These are phyloP conservation scores for Diogma glabrata DNA, from an alignment of 2,888 invertebrate genomes.

Conservation along the genomic window DNA sequence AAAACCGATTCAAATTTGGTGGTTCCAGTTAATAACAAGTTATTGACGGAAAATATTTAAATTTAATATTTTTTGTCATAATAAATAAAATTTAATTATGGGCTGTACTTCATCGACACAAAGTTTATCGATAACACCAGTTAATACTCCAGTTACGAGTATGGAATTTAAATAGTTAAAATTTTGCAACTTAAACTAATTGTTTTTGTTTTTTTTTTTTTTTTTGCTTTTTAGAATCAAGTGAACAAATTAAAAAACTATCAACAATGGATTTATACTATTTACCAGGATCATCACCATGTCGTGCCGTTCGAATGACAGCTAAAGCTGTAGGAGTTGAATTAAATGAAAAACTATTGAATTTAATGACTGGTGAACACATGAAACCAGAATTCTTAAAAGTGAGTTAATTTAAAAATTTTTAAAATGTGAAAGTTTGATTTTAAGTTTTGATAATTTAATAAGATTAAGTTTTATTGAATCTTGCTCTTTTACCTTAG, in stretches of 20 bases:
- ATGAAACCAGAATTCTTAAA: constrained; percentile 57
- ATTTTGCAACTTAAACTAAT: not conserved
- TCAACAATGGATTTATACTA: constrained; percentile 50
- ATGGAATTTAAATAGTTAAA: not conserved
- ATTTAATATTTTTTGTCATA: not conserved
- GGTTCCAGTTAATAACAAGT: no score
- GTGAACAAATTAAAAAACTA: constrained; percentile 7
- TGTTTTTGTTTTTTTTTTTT: not conserved
- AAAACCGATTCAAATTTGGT: not conserved
- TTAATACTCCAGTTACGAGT: constrained; percentile 1
- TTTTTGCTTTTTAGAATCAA: not conserved
- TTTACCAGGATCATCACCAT: constrained; percentile 50
- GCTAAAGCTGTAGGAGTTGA: constrained; percentile 55
- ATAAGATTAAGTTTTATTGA: no score
- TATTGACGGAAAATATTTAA: no score
- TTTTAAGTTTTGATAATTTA: no score
- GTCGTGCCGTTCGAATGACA: constrained; percentile 49
- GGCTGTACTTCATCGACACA: constrained; percentile 5
- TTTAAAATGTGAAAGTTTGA: no score
- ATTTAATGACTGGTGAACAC: constrained; percentile 52
- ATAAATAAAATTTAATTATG: not conserved
- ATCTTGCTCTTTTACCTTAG: no score
- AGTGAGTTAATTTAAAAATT: no score
- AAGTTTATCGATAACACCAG: constrained; percentile 3
- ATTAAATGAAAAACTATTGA: constrained; percentile 48